Evolutionary conservation across 2,113 vertebrate genomes (phyloP), one percentile per base, ranked within the genome.

Genomic region (Antechinus stuartii): DNA sequence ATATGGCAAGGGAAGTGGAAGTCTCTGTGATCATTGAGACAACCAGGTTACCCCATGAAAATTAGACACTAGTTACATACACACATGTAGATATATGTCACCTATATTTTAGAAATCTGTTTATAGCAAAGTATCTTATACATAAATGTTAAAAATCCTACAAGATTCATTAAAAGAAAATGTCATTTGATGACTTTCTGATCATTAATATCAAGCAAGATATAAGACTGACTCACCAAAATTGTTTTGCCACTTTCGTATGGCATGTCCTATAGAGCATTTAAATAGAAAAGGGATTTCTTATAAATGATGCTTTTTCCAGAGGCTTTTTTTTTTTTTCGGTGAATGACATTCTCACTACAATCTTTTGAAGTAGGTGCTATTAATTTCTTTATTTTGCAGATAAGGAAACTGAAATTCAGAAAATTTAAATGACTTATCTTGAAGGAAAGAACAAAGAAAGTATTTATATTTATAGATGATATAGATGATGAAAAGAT

Each of bases 391-490:
- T 61, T 26, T 26, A 61, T 57, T 14, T 68, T 68, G 14, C 10
- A 68, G 3, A 19, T 22, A 22, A n/a, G 14, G 19, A n/a, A 76
- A 76, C 30, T 76, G 16, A 84, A 19, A 2, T 35, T 68, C 57
- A 68, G 57, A 68, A 68, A 35, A 9, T 68, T 61, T 35, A 68
- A 35, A 3, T 76, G 30, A 8, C 16, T 84, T 84, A 1, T 35
- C 8, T 94, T 8, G 5, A 30, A 89, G 54, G 68, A 2, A 26
- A 23, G 22, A 93, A 90, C 92, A 95, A 27, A 50, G 42, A n/a
- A n/a, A 92, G 56, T 26, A n/a, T 76, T 55, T 8, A 55, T 93
- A 9, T 92, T 96, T 92, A 1, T 55, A 90, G 92, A 76, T 61
- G 12, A 96, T 27, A 96, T 27, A 3, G 35, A 57, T 30, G 2